A percentile compares a stretch with the other conserved stretches of the same genome.
Conservation (phyloP, 2,113 vertebrate genomes). For the Smithornis capensis region DNA sequence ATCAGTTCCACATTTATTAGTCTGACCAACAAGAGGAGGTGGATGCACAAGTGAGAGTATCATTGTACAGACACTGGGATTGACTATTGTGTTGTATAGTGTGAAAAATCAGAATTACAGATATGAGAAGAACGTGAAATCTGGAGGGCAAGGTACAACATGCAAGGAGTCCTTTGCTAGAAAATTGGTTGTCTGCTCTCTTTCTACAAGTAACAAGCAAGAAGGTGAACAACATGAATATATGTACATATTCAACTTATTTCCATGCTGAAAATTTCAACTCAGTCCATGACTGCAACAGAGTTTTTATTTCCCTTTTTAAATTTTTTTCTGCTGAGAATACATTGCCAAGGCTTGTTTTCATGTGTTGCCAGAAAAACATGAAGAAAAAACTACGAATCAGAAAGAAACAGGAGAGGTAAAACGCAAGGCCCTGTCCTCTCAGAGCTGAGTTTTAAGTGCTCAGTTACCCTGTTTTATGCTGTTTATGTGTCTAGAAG, state of each 20-base stretch:
- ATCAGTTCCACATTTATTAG: not conserved
- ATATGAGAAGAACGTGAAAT: not conserved
- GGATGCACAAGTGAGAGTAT: not conserved
- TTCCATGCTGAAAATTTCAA: not conserved
- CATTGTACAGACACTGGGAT: not conserved
- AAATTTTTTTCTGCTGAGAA: not conserved
- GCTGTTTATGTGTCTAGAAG: not conserved
- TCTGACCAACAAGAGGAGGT: not conserved
- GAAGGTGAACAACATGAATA: not conserved
- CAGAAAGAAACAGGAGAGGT: not conserved
- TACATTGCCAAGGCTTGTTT: not conserved
- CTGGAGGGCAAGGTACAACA: not conserved
- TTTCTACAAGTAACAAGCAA: not conserved
- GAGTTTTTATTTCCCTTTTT: not conserved
- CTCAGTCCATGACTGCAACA: not conserved
- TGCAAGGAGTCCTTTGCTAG: not conserved
- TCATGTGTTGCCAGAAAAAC: not conserved
- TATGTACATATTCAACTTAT: not conserved
- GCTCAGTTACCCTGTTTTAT: not conserved
- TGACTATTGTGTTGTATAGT: not conserved
- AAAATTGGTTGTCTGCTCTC: rapidly evolving
- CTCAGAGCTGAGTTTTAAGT: not conserved
- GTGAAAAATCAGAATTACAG: not conserved
- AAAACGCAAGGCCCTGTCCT: not conserved
- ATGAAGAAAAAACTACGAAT: not conserved